phyloP scores from a whole-genome alignment of 2,113 vertebrate species.

The Pseudopodoces humilis region DNA sequence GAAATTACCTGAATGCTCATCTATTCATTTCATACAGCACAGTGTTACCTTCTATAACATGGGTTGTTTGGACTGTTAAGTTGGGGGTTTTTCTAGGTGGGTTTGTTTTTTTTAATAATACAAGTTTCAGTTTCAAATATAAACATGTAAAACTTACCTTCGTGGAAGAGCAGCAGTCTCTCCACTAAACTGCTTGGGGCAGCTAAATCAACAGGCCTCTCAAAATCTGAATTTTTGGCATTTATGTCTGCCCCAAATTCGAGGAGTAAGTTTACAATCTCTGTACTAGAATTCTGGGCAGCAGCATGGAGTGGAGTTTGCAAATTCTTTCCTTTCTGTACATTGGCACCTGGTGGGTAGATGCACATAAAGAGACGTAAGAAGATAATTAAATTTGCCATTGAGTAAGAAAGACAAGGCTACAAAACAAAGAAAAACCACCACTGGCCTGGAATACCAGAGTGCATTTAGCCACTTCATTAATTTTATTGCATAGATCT shows the following conservation, averaged over 20 bases:
- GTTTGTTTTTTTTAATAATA: neutral
- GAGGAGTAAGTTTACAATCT: constrained; percentile 85
- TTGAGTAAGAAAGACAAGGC: neutral
- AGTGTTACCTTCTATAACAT: neutral
- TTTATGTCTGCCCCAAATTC: constrained; percentile 94
- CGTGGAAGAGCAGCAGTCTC: constrained; percentile 84
- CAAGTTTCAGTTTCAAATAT: neutral
- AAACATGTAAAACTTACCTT: constrained; percentile 74
- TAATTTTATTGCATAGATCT: neutral
- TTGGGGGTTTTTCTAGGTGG: neutral
- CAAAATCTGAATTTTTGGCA: constrained; percentile 85
- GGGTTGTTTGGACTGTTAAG: neutral
- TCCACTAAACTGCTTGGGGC: constrained; percentile 86
- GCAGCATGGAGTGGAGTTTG: constrained; percentile 92
- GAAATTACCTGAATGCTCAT: neutral
- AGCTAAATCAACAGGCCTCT: constrained; percentile 87
- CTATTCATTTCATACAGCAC: neutral
- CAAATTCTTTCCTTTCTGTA: constrained; percentile 88
- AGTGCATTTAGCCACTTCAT: neutral
- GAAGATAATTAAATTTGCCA: neutral
- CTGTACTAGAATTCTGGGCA: constrained; percentile 83
- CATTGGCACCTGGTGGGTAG: constrained; percentile 81
- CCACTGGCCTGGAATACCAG: neutral
- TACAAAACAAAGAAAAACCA: neutral
- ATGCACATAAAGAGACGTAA: neutral